Evolutionary conservation across 2,888 invertebrate genomes (phyloP).

Genomic region (Yponomeuta plumbellus): DNA sequence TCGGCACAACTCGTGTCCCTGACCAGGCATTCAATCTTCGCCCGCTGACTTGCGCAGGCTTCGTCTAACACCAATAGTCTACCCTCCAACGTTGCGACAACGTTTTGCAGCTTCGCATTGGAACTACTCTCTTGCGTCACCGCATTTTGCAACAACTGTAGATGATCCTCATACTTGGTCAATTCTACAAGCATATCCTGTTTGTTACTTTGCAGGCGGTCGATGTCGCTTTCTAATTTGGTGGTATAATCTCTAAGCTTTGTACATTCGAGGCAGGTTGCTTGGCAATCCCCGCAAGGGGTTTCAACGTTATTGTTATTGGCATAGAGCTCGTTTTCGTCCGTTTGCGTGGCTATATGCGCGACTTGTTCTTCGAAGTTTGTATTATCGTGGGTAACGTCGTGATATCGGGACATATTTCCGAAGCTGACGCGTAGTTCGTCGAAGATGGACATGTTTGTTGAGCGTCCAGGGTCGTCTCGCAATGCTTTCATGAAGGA

Average conservation of each 20-base stretch:
- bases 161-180: slow-evolving; percentile 45
- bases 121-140: slow-evolving; percentile 42
- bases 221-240: slow-evolving; percentile 44
- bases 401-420: slow-evolving; percentile 26
- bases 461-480: slow-evolving; percentile 55
- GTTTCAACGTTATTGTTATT: slow-evolving; percentile 37
- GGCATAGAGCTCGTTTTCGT: slow-evolving; percentile 20
- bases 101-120: slow-evolving; percentile 38
- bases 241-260: slow-evolving; percentile 32
- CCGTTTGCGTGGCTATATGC: slow-evolving; percentile 20
- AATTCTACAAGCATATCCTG: slow-evolving; percentile 43
- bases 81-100: slow-evolving; percentile 38
- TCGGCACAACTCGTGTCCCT: slow-evolving; percentile 34
- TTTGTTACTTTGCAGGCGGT: slow-evolving; percentile 31
- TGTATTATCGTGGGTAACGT: slow-evolving; percentile 30
- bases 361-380: slow-evolving; percentile 17
- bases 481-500: slow-evolving; percentile 51
- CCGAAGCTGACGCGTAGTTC: slow-evolving; percentile 58
- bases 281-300: slow-evolving; percentile 32
- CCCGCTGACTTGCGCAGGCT: slow-evolving; percentile 39
- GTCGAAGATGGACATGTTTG: slow-evolving; percentile 62
- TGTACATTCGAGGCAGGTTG: slow-evolving; percentile 44
- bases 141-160: slow-evolving; percentile 40
- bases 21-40: slow-evolving; percentile 34
- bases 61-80: slow-evolving; percentile 42